Conservation (phyloP, 2,888 invertebrate species). For the Cryptocephalus primarius region DNA sequence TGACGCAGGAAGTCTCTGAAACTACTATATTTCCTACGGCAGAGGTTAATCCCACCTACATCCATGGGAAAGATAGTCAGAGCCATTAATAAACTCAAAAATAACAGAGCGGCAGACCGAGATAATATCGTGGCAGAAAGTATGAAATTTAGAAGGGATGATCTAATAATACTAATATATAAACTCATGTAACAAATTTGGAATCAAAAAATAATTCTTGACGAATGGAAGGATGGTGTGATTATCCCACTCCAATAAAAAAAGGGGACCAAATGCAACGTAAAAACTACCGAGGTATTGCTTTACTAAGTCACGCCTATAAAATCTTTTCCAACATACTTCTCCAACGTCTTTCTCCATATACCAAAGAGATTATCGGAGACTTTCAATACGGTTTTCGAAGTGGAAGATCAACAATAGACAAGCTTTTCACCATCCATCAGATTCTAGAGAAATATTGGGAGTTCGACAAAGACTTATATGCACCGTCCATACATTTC, state of each 20-base stretch:
- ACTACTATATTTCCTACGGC: neutral
- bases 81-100: neutral
- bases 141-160: neutral
- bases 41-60: neutral
- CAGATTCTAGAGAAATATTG: neutral
- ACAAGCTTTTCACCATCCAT: neutral
- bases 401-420: neutral
- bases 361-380: neutral
- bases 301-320: neutral
- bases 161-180: neutral
- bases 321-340: too few species aligned
- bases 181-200: neutral
- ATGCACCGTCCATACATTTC: neutral
- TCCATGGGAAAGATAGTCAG: neutral
- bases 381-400: neutral
- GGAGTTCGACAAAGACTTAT: neutral
- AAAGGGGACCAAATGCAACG: slow-evolving; percentile 24
- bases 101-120: neutral
- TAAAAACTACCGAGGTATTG: slow-evolving; percentile 8
- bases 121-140: neutral
- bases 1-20: neutral
- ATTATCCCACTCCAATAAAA: neutral
- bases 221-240: too few species aligned
- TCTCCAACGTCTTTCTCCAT: too few species aligned
- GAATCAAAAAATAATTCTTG: neutral